Percentiles rank a stretch among this genome's conserved stretches.
phyloP scores from a whole-genome alignment of 2,797 vertebrate genomes.

The Falco columbarius region DNA sequence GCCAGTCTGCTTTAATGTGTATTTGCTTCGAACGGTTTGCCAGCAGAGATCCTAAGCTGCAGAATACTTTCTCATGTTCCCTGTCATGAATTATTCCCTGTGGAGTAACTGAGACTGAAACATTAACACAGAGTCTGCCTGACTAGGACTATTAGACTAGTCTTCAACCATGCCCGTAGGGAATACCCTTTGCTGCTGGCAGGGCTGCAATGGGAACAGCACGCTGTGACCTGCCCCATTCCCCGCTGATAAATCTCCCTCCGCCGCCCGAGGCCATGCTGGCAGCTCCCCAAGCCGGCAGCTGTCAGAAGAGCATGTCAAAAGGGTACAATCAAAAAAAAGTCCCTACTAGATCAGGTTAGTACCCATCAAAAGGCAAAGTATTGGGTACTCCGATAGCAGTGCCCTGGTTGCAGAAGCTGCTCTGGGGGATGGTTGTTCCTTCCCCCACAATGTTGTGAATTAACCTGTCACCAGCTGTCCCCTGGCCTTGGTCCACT shows the following conservation, averaged over 20 bases:
- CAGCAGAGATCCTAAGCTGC: not conserved
- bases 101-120: not conserved
- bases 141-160: not conserved
- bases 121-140: not conserved
- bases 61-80: not conserved
- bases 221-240: not conserved
- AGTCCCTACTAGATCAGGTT: not conserved
- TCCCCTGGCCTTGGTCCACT: not conserved
- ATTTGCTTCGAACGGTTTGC: not conserved
- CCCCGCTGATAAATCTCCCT: not conserved
- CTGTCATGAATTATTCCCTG: conserved; percentile 27
- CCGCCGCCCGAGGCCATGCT: not conserved
- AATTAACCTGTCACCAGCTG: not conserved
- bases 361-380: not conserved
- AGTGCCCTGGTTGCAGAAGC: not conserved
- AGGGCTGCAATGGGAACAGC: not conserved
- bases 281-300: not conserved
- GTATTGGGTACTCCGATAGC: not conserved
- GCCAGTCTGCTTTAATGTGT: not conserved
- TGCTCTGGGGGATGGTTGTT: not conserved
- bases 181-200: not conserved
- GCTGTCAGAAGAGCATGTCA: not conserved
- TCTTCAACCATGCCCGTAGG: not conserved
- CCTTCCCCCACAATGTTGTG: accelerated
- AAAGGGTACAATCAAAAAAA: not conserved